These are phyloP conservation scores for Hystrix brachyura DNA, from an alignment of 2,113 vertebrate genomes.

Conservation along the genomic window DNA sequence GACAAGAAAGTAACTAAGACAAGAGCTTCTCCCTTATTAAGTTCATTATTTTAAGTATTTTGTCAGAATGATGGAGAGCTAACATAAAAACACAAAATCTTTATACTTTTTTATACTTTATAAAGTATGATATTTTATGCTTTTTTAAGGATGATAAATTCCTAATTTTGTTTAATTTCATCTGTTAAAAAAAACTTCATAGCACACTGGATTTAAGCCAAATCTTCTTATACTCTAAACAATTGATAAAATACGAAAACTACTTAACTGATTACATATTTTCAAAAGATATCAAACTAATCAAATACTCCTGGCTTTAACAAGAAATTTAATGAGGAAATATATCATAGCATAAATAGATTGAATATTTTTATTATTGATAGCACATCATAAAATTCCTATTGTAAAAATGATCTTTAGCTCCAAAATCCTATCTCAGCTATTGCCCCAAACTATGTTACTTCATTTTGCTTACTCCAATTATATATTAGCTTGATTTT, in stretches of 20 bases:
- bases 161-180: slow-evolving; percentile 46
- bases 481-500: background rate
- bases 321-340: background rate
- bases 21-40: background rate
- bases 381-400: slow-evolving; percentile 50
- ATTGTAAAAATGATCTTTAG: background rate
- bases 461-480: background rate
- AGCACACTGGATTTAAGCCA: background rate
- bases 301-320: slow-evolving; percentile 15
- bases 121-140: too few relatives aligned
- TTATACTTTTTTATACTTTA: background rate
- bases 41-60: background rate
- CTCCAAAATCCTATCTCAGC: background rate
- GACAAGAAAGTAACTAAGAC: background rate
- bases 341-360: background rate
- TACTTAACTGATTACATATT: background rate
- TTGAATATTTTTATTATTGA: slow-evolving; percentile 9
- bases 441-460: background rate
- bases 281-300: slow-evolving; percentile 26
- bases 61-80: background rate
- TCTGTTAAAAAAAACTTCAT: slow-evolving; percentile 51
- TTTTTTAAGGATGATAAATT: background rate
- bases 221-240: background rate
- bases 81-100: background rate
- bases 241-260: slow-evolving; percentile 26